Base-by-base conservation (phyloP, 2,888 invertebrate species). In the Molorchus minor region DNA sequence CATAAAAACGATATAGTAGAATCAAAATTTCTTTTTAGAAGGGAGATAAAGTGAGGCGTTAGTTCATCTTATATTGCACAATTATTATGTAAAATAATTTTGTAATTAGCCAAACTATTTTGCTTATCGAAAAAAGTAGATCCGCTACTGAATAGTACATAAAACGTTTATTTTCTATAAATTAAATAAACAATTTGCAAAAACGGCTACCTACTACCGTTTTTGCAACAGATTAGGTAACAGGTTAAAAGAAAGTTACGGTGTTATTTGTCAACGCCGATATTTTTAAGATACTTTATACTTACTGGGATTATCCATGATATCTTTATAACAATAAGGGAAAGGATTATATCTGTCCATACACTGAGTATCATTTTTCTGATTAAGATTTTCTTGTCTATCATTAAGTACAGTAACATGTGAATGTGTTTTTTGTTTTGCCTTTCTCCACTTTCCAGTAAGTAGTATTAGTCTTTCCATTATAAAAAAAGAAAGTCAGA, bases 301-400 rank as follows among this genome's bases (percentile, higher is more conserved):
- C 75, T 71, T 69, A 77, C 77, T 72, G 55, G 75, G 72, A 62
- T 75, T 75, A 41, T 72, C 71, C 71, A 78, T 88, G 33, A 93
- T 93, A 78, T 93, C 93, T 68, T 92, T 92, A 67, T 93, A 93
- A 73, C 93, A 93, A 76, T 93, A 93, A 0, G 93, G 92, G 78
- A 92, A 93, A 33, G 92, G 92, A n/a, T 92, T 92, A 74, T 93
- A 93, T 75, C 92, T 93, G 71, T 93, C 92, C 79, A 93, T 93
- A 77, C 93, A 94, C 15, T 92, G 87, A 67, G 75, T 73, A 25
- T 74, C 73, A 47, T 65, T 69, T 21, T 68, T 57, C 33, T 67
- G 65, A 36, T 69, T 68, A 13, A 63, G 57, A 44, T 65, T 73
- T 36, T 69, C 70, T 21, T 70, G 66, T 19, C 71, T 60, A 47